Evolutionary conservation across 2,888 invertebrate species (phyloP), one percentile per base, ranked within the genome.

Genomic region (Crocallis elinguaria): DNA sequence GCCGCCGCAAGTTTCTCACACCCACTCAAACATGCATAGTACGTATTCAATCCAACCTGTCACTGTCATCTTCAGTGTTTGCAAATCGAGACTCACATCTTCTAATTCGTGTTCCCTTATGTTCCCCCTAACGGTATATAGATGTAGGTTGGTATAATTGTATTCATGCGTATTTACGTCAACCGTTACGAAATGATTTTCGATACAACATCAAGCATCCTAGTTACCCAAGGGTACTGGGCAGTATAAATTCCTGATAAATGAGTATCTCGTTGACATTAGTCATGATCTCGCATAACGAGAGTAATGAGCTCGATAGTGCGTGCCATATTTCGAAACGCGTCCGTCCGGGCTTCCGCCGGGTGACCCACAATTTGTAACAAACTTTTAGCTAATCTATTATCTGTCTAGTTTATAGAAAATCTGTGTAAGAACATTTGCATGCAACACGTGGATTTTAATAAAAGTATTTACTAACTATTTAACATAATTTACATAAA

Each of bases 291-390:
- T 80, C 75, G 66, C 69, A 71, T 67, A 70, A 70, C 67, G 69
- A 72, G 73, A 71, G 77, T 77, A 80, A 78, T 83, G 79, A 76
- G 79, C 74, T 81, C 82, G 86, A 87, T 86, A 86, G 79, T 82
- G 85, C 79, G 86, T 79, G 79, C 80, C 71, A 79, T 80, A 83
- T 87, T 88, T 86, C 84, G 84, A 82, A 82, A 88, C 78, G 73
- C 82, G 79, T 84, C 82, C 84, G 86, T 80, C 78, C 78, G 66
- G 74, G 78, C 79, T 86, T 88, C 87, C 87, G 88, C 75, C 73
- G 69, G 70, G 73, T 82, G 80, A 81, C 84, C 82, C 75, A 83
- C 75, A 81, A 84, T 77, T 70, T 77, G 76, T 69, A 57, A 71
- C 64, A 60, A 73, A 75, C 69, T 69, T 77, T 74, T 75, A 66